Evolutionary conservation across 2,888 invertebrate species (phyloP).

Genomic region (Sthenelais limicola): DNA sequence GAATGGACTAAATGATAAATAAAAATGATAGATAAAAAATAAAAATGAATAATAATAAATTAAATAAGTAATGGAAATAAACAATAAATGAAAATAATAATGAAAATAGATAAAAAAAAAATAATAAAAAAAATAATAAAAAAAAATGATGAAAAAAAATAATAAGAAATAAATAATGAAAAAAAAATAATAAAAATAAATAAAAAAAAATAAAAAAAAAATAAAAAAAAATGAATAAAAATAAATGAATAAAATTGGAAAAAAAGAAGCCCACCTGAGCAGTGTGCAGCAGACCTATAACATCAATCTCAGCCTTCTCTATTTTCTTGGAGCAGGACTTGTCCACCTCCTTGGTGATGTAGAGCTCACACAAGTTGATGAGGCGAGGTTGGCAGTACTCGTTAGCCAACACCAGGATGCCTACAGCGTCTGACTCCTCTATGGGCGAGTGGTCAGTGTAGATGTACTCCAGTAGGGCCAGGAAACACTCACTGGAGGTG

Average conservation of each 20-base stretch:
- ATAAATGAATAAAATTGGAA: background rate
- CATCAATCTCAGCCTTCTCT: slow-evolving; percentile 64
- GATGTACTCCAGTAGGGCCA: slow-evolving; percentile 65
- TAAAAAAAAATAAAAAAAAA: background rate
- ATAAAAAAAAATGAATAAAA: background rate
- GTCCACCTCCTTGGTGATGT: slow-evolving; percentile 67
- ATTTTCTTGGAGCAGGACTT: slow-evolving; percentile 58
- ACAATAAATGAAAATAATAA: background rate
- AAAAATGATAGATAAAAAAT: no score
- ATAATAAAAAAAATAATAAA: background rate
- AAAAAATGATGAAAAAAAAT: no score
- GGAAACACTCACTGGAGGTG: slow-evolving; percentile 57
- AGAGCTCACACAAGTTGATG: slow-evolving; percentile 66
- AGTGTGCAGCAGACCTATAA: slow-evolving; percentile 61
- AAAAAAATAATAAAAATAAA: background rate
- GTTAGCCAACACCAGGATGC: slow-evolving; percentile 62
- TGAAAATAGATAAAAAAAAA: background rate
- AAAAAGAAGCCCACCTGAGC: slow-evolving; percentile 58
- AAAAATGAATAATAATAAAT: background rate
- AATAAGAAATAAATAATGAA: background rate
- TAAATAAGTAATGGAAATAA: background rate
- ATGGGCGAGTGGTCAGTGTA: slow-evolving; percentile 69
- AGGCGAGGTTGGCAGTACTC: slow-evolving; percentile 62
- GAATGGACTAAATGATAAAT: no score
- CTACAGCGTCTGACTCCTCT: slow-evolving; percentile 62